phyloP scores from a whole-genome alignment of 2,888 invertebrate species.

The Plebejus melissa region DNA sequence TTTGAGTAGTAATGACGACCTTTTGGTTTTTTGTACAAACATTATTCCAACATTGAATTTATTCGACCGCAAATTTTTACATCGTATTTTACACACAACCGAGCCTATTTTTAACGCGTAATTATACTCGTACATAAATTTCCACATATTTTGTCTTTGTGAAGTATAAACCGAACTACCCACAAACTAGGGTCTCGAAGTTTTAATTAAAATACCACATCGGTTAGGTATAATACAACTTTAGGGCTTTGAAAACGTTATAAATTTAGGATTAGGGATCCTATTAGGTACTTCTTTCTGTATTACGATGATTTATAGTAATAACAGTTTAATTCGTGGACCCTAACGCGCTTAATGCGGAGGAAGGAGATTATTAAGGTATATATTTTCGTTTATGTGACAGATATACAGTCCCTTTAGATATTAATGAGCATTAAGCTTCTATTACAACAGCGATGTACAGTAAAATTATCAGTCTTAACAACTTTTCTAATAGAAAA shows the following conservation, averaged over 20 bases:
- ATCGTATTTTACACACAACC: neutral
- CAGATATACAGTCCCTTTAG: neutral
- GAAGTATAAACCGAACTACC: neutral
- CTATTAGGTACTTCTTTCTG: conserved; percentile 1
- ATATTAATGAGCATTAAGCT: neutral
- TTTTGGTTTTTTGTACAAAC: neutral
- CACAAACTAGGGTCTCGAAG: conserved; percentile 11
- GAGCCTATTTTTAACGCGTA: neutral
- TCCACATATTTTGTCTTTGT: neutral
- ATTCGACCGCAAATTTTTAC: neutral
- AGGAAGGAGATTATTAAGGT: neutral
- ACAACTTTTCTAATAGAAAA: neutral
- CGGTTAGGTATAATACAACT: conserved; percentile 6
- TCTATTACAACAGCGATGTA: neutral
- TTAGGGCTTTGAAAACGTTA: conserved; percentile 7
- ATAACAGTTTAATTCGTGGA: conserved; percentile 11
- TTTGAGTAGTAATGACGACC: neutral
- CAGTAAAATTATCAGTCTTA: neutral
- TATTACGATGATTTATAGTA: conserved; percentile 14
- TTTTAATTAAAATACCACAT: conserved; percentile 21
- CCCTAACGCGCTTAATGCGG: neutral
- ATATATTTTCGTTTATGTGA: conserved; percentile 12
- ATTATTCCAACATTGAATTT: neutral
- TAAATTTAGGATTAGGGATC: conserved; percentile 11
- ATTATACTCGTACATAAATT: neutral